These are phyloP conservation scores for Harpagifer antarcticus DNA, from an alignment of 2,797 vertebrate genomes.

Conservation along the genomic window DNA sequence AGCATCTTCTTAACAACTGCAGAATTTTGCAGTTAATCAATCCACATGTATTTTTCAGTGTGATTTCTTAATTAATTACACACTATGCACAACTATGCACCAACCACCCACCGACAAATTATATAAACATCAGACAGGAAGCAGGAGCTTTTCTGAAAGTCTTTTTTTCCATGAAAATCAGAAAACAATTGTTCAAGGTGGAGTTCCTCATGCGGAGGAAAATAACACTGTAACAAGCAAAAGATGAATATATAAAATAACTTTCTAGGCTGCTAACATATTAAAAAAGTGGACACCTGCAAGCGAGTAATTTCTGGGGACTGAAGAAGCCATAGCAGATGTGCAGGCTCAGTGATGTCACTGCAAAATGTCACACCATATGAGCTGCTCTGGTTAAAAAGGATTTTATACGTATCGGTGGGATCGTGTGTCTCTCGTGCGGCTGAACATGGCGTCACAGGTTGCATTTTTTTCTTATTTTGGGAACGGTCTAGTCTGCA, in stretches of 20 bases:
- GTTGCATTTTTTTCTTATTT: slow-evolving; percentile 37
- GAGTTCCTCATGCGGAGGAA: slow-evolving; percentile 18
- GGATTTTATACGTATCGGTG: neutral
- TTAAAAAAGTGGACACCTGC: slow-evolving; percentile 55
- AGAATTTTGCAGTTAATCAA: slow-evolving; percentile 30
- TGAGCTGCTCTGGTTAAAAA: slow-evolving; percentile 32
- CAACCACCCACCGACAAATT: slow-evolving; percentile 63
- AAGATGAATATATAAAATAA: slow-evolving; percentile 12
- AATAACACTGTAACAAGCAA: slow-evolving; percentile 9
- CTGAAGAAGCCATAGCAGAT: slow-evolving; percentile 73
- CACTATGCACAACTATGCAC: slow-evolving; percentile 63
- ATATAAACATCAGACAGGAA: slow-evolving; percentile 75
- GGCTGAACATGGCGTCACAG: slow-evolving; percentile 2
- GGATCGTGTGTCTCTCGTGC: neutral
- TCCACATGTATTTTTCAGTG: slow-evolving; percentile 75
- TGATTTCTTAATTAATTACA: slow-evolving; percentile 72
- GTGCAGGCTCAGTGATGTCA: slow-evolving; percentile 75
- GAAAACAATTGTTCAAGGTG: slow-evolving; percentile 63
- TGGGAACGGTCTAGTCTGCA: slow-evolving; percentile 29
- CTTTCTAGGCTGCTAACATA: neutral
- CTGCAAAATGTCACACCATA: slow-evolving; percentile 56
- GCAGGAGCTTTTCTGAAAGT: slow-evolving; percentile 72
- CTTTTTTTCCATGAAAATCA: slow-evolving; percentile 67
- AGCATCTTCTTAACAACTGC: slow-evolving; percentile 22
- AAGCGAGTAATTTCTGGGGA: slow-evolving; percentile 60